Percentiles rank a stretch among this genome's conserved stretches.
Evolutionary conservation across 2,113 vertebrate species (phyloP).

Genomic region (Hepsetus odoe): DNA sequence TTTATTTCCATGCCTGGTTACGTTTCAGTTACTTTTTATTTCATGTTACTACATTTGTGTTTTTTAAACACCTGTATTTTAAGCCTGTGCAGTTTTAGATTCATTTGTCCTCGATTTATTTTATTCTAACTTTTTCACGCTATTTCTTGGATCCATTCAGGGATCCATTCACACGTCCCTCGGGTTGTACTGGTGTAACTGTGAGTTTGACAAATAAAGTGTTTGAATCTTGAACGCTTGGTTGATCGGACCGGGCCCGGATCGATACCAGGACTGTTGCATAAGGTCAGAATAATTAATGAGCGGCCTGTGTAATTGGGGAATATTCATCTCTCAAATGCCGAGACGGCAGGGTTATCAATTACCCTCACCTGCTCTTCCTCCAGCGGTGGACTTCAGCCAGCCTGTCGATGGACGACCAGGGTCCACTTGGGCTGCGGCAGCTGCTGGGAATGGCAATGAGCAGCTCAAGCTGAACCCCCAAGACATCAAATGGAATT

Average conservation of each 20-base stretch:
- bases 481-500: conserved; percentile 48
- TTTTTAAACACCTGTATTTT: too few species aligned
- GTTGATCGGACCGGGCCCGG: conserved; percentile 48
- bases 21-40: too few species aligned
- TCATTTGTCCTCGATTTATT: too few species aligned
- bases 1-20: too few species aligned
- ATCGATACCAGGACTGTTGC: conserved; percentile 67
- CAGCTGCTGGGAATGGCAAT: conserved; percentile 38
- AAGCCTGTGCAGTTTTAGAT: too few species aligned
- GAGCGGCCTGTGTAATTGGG: conserved; percentile 69
- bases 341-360: conserved; percentile 65
- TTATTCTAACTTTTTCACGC: too few species aligned
- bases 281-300: conserved; percentile 76
- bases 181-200: too few species aligned
- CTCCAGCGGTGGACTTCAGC: background rate
- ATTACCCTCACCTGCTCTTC: conserved; percentile 46
- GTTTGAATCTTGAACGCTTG: too few species aligned
- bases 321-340: conserved; percentile 76
- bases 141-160: too few species aligned
- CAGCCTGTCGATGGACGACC: conserved; percentile 16
- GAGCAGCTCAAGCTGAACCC: conserved; percentile 13
- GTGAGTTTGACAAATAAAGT: too few species aligned
- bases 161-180: too few species aligned
- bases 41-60: too few species aligned
- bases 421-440: conserved; percentile 22